Base-by-base conservation (phyloP, 2,113 vertebrate species). In the Thalassoma bifasciatum region DNA sequence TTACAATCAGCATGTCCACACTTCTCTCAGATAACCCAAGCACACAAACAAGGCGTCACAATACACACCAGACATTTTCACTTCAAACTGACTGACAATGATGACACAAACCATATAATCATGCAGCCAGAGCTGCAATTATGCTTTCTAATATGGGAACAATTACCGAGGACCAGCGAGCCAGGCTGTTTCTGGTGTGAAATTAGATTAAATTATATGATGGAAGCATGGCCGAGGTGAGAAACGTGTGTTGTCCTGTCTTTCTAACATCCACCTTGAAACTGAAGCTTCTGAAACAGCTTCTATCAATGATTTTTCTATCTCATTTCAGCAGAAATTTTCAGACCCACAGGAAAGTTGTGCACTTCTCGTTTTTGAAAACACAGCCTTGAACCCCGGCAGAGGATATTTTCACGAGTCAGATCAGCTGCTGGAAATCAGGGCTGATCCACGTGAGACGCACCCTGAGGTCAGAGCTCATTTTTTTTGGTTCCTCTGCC, bases 171-270 rank as follows among this genome's bases (percentile, higher is more conserved):
- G 70, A 22, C 63, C 79, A 81, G 84, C 86, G 68, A 66, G 71
- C 77, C 53, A 57, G 22, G 67, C 72, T 23, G 67, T 69, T 77
- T 44, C 24, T 16, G 57, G 67, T 74, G 47, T 75, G 82, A 81
- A 83, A 81, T 88, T 88, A 79, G 61, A 80, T 88, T 83, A 83
- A 87, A 89, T 89, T 79, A 86, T 65, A 85, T 63, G 74, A 86
- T 77, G 57, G 71, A 70, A 50, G 47, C 22, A 22, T 49, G 53
- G 57, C 65, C 63, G 75, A 56, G 57, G n/a, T n/a, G 21, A 44
- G 74, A 37, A 57, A 68, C 24, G 49, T 17, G 0, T 19, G 65
- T 46, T 72, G 38, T 58, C 22, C 11, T 3, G 49, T 60, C 23
- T 77, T 34, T 67, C 12, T 62, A 37, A 0, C 26, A 4, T 22